Evolutionary conservation across 2,797 vertebrate genomes (phyloP), one percentile per base, ranked within the genome.

Genomic region (Coranthus polyacanthus): DNA sequence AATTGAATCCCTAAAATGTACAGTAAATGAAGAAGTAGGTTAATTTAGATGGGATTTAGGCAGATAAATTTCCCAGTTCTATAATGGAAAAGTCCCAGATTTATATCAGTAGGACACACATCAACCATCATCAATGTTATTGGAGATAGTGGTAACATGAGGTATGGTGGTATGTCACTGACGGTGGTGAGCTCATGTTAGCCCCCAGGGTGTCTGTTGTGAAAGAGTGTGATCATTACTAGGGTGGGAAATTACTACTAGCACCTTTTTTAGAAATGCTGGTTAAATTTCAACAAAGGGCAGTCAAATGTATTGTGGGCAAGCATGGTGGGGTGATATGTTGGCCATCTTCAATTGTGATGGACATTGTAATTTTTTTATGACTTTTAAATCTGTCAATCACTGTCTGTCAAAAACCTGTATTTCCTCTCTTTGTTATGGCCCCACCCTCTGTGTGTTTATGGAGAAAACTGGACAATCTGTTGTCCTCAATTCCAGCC

Each of bases 391-490:
- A 36, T 44, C 15, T 58, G 5, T 51, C 4, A 1, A 11, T 20
- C 26, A 21, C 15, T 54, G 39, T 17, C 5, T 57, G 44, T 41
- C 9, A 37, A 18, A 63, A 58, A 32, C 2, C 29, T 44, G 47
- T n/a, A 21, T 56, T 70, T 72, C 45, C 32, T 46, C 18, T 63
- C 55, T 52, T 24, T 26, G 50, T 46, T 29, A 11, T 45, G n/a
- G 12, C 61, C 52, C 45, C 50, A 50, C 11, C 5, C 60, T 59
- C 10, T 49, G 26, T 53, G 12, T 55, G 36, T 74, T 22, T 74
- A 44, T 74, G 16, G 57, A 43, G 44, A 10, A 63, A 46, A 68
- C 53, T 13, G 18, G 53, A 53, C 54, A 82, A 81, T 60, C 67
- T 62, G 63, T 68, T 62, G 61, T 41, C 60, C 68, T 74, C 37